A percentile compares a stretch with the other conserved stretches of the same genome.
Evolutionary conservation across 2,113 vertebrate genomes (phyloP).

Genomic region (Polypterus senegalus): DNA sequence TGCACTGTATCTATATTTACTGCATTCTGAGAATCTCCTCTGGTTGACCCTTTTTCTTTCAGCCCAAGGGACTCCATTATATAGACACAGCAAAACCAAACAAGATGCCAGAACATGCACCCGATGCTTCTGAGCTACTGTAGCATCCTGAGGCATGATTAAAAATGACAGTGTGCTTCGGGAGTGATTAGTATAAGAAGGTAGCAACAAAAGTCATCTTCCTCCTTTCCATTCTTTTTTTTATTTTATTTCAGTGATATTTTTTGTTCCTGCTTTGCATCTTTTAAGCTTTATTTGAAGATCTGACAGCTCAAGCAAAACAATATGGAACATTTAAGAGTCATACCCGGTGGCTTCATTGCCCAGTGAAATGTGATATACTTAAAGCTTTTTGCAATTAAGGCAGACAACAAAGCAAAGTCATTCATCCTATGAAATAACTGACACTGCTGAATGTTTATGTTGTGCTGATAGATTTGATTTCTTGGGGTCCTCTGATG

Average conservation of each 20-base stretch:
- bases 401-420: slow-evolving; percentile 11
- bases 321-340: slow-evolving; percentile 12
- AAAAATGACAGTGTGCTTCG: slow-evolving; percentile 13
- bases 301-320: slow-evolving; percentile 11
- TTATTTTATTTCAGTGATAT: neutral
- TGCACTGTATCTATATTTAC: neutral
- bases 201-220: slow-evolving; percentile 3
- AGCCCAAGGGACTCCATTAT: slow-evolving; percentile 15
- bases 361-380: slow-evolving; percentile 9
- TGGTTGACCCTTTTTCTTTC: slow-evolving; percentile 1
- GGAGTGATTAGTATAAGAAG: slow-evolving; percentile 14
- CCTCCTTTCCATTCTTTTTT: slow-evolving; percentile 1
- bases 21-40: slow-evolving; percentile 1
- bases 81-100: slow-evolving; percentile 14
- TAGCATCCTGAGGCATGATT: slow-evolving; percentile 8
- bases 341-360: slow-evolving; percentile 14
- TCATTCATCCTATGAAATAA: slow-evolving; percentile 10
- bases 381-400: slow-evolving; percentile 20
- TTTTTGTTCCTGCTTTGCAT: slow-evolving; percentile 8
- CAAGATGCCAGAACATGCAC: slow-evolving; percentile 6
- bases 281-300: slow-evolving; percentile 12
- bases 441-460: slow-evolving; percentile 14
- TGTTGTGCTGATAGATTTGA: slow-evolving; percentile 13
- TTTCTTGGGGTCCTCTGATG: too few species aligned
- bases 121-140: neutral